Evolutionary conservation across 1,140 invertebrate species (phyloP).

Genomic region (Caerostris darwini): DNA sequence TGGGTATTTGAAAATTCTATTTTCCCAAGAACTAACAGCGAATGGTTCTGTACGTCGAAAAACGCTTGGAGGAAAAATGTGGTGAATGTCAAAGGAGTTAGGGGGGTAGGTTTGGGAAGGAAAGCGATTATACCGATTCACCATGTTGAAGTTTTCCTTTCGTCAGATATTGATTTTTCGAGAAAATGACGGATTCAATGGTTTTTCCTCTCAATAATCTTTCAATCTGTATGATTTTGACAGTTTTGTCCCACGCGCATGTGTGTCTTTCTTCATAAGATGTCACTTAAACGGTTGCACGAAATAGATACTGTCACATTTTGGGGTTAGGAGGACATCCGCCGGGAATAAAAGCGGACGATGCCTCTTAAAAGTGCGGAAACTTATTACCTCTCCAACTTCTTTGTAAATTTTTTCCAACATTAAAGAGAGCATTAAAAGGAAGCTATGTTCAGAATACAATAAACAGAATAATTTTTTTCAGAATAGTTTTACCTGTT

Average conservation of each 20-base stretch:
- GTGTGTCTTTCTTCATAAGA: not conserved
- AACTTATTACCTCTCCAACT: too few species aligned
- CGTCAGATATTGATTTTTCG: conserved; percentile 23
- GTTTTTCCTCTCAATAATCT: conserved; percentile 14
- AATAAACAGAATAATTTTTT: too few species aligned
- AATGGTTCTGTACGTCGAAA: not conserved
- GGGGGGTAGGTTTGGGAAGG: not conserved
- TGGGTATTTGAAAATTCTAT: conserved; percentile 40
- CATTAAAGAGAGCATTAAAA: too few species aligned
- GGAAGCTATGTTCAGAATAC: too few species aligned
- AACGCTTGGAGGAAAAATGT: too few species aligned
- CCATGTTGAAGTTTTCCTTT: conserved; percentile 4
- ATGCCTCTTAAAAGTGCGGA: too few species aligned
- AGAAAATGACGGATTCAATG: conserved; percentile 36
- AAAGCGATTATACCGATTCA: conserved; percentile 53
- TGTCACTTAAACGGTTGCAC: not conserved
- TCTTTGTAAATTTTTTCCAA: too few species aligned
- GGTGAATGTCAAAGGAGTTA: too few species aligned
- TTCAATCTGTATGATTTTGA: conserved; percentile 17
- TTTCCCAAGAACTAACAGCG: not conserved
- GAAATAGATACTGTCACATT: not conserved
- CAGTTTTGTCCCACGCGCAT: not conserved
- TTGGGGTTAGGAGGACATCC: not conserved
- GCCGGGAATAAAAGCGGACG: too few species aligned
- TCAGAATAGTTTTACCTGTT: too few species aligned